A percentile compares a stretch with the other conserved stretches of the same genome.
These are phyloP conservation scores for Zapornia atra DNA, from an alignment of 2,113 vertebrate genomes.

Conservation along the genomic window DNA sequence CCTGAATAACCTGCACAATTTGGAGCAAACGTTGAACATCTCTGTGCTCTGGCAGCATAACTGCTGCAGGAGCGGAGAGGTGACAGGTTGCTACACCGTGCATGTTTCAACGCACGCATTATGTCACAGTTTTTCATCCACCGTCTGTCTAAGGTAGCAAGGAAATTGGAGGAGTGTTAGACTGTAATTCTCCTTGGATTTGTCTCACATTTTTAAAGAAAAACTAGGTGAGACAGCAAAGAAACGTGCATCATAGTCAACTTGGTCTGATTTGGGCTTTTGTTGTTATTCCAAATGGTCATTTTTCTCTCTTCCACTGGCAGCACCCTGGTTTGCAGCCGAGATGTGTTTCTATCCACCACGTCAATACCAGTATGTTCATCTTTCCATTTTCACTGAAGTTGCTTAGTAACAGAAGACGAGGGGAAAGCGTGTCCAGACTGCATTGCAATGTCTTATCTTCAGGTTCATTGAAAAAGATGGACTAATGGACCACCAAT, in stretches of 20 bases:
- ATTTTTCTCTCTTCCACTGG: slow-evolving; percentile 1
- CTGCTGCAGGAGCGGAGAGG: not conserved
- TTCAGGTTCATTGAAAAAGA: slow-evolving; percentile 48
- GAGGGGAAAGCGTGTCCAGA: slow-evolving; percentile 39
- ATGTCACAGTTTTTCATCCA: not conserved
- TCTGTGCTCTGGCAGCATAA: not conserved
- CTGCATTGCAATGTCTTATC: slow-evolving; percentile 29
- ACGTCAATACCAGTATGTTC: slow-evolving; percentile 52
- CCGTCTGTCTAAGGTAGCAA: not conserved
- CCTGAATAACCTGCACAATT: not conserved
- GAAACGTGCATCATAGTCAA: not conserved
- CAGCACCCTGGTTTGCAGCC: slow-evolving; percentile 24
- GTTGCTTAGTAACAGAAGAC: slow-evolving; percentile 66
- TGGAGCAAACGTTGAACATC: not conserved
- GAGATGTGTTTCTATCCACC: slow-evolving; percentile 21
- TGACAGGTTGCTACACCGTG: not conserved
- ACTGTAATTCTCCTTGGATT: not conserved
- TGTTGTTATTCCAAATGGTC: not conserved
- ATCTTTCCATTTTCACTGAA: slow-evolving; percentile 59
- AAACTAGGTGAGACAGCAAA: not conserved
- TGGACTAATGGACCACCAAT: slow-evolving; percentile 55
- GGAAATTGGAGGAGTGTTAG: not conserved
- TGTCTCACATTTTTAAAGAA: not conserved
- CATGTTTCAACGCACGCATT: not conserved
- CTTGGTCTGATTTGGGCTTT: not conserved